Evolutionary conservation across 64 coral and sea anemone genomes (phyloP), one percentile per base, ranked within the genome.

Genomic region (Montipora cactus): DNA sequence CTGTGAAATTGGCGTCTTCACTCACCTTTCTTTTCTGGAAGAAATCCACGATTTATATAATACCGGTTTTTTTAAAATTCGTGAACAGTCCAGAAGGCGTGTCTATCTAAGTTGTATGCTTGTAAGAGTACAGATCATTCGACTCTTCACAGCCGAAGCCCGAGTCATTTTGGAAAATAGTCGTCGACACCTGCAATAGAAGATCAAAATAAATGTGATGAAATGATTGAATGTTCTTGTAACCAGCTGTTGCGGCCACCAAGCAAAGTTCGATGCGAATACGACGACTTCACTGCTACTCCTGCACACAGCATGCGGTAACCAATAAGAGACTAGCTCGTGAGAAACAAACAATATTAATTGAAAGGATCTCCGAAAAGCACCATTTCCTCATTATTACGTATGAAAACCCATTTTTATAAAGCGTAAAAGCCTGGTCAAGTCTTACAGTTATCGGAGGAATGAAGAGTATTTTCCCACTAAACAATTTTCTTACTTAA

Each of bases 181-280:
- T 20, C 9, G 5, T 37, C 82, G 18, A 49, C 82, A 86, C 82
- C 82, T 86, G 82, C 47, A 71, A 19, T 16, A 71, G 18, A 86
- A 7, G 68, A 49, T 22, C 45, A 48, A 49, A 13, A 83, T 18
- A 83, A 83, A 86, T 20, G 47, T 16, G 82, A 86, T 86, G 15
- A 86, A 71, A 72, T 86, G 45, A 71, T n/a, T 71, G 66, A 86
- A 51, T 19, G 44, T 23, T 5, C 62, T 22, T 57, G 7, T 7
- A 57, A 86, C 52, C 82, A 86, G 62, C 82, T 86, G 82, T 78
- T 64, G 61, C 9, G 61, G 61, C 61, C 61, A 64, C 9, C 12
- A 12, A 12, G 46, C 18, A 3, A 44, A 48, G 18, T 11, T 62
- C 8, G 21, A 11, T 57, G 57, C 44, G 20, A 7, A 86, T 71